A percentile compares a stretch with the other conserved stretches of the same genome.
Conservation (phyloP, 2,888 invertebrate genomes). For the Melinaea marsaeus region DNA sequence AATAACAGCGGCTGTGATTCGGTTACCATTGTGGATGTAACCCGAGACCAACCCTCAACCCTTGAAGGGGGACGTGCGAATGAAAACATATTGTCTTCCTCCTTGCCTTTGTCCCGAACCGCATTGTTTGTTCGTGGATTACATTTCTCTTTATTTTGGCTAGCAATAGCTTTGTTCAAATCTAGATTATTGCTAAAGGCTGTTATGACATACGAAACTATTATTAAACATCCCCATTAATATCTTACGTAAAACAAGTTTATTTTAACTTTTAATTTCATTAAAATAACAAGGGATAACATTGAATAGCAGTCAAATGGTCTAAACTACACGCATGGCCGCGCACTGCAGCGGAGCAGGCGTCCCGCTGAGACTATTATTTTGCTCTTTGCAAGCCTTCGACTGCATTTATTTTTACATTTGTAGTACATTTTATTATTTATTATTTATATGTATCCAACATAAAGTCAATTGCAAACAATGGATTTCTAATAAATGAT, state of each 20-base stretch:
- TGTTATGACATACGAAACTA: not conserved
- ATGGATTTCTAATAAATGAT: conserved; percentile 17
- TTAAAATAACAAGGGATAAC: conserved; percentile 8
- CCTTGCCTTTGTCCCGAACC: conserved; percentile 28
- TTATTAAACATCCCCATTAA: not conserved
- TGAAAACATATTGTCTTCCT: conserved; percentile 42
- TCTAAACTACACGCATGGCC: conserved; percentile 16
- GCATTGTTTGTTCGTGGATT: conserved; percentile 31
- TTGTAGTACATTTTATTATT: not conserved
- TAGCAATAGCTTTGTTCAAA: conserved; percentile 4
- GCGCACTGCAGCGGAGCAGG: conserved; percentile 15
- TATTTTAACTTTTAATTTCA: conserved; percentile 1
- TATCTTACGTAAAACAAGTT: not conserved
- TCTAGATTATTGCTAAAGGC: conserved; percentile 3
- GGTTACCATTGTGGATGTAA: conserved; percentile 37
- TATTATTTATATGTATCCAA: not conserved
- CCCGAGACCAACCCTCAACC: conserved; percentile 36
- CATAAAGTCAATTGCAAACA: conserved; percentile 10
- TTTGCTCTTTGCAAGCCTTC: conserved; percentile 24
- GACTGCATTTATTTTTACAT: conserved; percentile 1
- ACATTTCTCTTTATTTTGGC: conserved; percentile 25
- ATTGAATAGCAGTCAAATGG: conserved; percentile 23
- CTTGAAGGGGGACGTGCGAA: conserved; percentile 42
- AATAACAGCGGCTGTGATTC: conserved; percentile 36
- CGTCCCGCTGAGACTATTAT: conserved; percentile 26